Percentiles rank a stretch among this genome's conserved stretches.
These are phyloP conservation scores for Empidonax traillii DNA, from an alignment of 2,113 vertebrate genomes.

Conservation along the genomic window DNA sequence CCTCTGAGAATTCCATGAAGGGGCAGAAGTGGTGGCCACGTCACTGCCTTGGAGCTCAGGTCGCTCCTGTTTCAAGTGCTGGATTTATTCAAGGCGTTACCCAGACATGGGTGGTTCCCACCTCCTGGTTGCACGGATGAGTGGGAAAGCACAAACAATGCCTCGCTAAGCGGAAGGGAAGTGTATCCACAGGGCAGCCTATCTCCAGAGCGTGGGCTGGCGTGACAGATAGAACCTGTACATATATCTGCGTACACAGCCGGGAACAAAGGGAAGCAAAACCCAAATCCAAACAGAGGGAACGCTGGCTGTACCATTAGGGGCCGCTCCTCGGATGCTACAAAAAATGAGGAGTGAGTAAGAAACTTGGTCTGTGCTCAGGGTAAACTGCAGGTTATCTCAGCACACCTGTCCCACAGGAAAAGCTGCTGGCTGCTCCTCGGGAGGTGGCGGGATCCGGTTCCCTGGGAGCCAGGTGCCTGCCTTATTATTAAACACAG, in stretches of 20 bases:
- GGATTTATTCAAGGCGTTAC: not conserved
- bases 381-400: not conserved
- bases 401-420: not conserved
- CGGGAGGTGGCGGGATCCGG: not conserved
- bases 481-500: rapidly evolving
- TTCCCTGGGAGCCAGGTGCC: not conserved
- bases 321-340: not conserved
- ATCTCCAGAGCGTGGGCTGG: not conserved
- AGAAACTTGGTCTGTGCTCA: not conserved
- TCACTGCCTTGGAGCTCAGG: not conserved
- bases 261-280: not conserved
- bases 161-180: not conserved
- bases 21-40: not conserved
- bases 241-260: not conserved
- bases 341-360: not conserved
- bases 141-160: not conserved
- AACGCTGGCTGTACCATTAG: rapidly evolving
- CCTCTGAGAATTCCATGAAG: not conserved
- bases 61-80: not conserved
- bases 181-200: not conserved
- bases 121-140: not conserved
- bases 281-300: not conserved
- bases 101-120: not conserved
- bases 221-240: not conserved
- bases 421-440: not conserved